Conservation (phyloP, 2,113 vertebrate species). For the Sceloporus undulatus region DNA sequence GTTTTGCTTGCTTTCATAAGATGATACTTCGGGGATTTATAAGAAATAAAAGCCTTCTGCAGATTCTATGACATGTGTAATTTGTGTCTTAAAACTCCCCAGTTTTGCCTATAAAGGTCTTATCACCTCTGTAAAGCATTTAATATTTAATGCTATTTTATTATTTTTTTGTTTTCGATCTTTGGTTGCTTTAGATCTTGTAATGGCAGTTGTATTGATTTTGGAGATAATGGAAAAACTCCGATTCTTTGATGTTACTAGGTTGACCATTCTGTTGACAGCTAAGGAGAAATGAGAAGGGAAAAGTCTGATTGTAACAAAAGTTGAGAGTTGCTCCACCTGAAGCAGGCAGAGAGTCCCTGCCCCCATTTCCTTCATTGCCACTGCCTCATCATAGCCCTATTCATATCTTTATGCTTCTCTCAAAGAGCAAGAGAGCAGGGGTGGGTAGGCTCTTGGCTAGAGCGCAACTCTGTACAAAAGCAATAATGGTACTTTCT, state of each 20-base stretch:
- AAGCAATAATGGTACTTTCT: too few relatives aligned
- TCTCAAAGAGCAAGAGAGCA: background rate
- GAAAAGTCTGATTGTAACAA: too few relatives aligned
- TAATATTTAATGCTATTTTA: slow-evolving; percentile 69
- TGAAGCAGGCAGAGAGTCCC: too few relatives aligned
- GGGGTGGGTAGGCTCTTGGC: background rate
- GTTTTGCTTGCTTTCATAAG: slow-evolving; percentile 67
- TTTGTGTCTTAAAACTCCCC: slow-evolving; percentile 65
- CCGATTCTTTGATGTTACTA: slow-evolving; percentile 43
- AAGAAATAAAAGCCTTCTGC: slow-evolving; percentile 71
- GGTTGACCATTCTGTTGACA: slow-evolving; percentile 48
- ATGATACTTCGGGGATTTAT: slow-evolving; percentile 68
- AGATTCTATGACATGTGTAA: slow-evolving; percentile 68
- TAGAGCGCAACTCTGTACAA: background rate
- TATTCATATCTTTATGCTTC: background rate
- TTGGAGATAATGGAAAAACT: slow-evolving; percentile 50
- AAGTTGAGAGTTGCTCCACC: background rate
- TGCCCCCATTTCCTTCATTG: background rate
- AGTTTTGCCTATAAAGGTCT: slow-evolving; percentile 71
- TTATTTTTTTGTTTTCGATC: slow-evolving; percentile 65
- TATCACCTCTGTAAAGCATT: slow-evolving; percentile 72
- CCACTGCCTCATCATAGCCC: too few relatives aligned
- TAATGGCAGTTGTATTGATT: slow-evolving; percentile 62
- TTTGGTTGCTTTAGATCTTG: slow-evolving; percentile 62
- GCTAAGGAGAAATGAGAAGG: slow-evolving; percentile 50